Evolutionary conservation across 1,140 invertebrate species (phyloP).

Genomic region (Ganaspis sp.): DNA sequence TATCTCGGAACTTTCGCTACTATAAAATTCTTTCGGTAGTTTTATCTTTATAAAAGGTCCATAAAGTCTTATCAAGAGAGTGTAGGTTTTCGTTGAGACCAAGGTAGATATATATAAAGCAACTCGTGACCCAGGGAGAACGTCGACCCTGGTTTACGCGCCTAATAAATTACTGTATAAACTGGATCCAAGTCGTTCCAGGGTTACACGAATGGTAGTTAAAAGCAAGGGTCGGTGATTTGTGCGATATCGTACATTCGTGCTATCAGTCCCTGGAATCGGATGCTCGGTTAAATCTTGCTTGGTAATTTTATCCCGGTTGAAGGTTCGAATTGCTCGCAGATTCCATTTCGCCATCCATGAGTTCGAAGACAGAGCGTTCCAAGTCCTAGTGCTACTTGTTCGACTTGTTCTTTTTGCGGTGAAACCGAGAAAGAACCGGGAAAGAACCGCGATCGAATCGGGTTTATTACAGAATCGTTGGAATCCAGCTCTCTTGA

Average conservation of each 20-base stretch:
- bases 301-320: slow-evolving; percentile 69
- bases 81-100: slow-evolving; percentile 45
- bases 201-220: slow-evolving; percentile 63
- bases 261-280: slow-evolving; percentile 68
- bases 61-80: slow-evolving; percentile 5
- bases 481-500: slow-evolving; percentile 29
- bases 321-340: slow-evolving; percentile 64
- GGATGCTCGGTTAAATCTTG: slow-evolving; percentile 63
- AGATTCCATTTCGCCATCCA: slow-evolving; percentile 59
- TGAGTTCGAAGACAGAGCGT: slow-evolving; percentile 31
- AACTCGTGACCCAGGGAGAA: slow-evolving; percentile 56
- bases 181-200: slow-evolving; percentile 62
- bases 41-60: slow-evolving; percentile 33
- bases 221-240: slow-evolving; percentile 63
- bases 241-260: slow-evolving; percentile 69
- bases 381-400: slow-evolving; percentile 22
- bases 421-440: slow-evolving; percentile 50
- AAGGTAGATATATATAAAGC: slow-evolving; percentile 49
- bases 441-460: not conserved
- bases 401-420: slow-evolving; percentile 44
- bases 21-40: slow-evolving; percentile 49
- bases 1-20: slow-evolving; percentile 48
- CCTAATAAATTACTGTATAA: slow-evolving; percentile 71
- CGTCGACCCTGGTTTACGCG: slow-evolving; percentile 67
- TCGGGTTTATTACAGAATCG: slow-evolving; percentile 31